These are phyloP conservation scores for Drosophila nebulosa DNA, from an alignment of 1,140 invertebrate species.

Conservation along the genomic window DNA sequence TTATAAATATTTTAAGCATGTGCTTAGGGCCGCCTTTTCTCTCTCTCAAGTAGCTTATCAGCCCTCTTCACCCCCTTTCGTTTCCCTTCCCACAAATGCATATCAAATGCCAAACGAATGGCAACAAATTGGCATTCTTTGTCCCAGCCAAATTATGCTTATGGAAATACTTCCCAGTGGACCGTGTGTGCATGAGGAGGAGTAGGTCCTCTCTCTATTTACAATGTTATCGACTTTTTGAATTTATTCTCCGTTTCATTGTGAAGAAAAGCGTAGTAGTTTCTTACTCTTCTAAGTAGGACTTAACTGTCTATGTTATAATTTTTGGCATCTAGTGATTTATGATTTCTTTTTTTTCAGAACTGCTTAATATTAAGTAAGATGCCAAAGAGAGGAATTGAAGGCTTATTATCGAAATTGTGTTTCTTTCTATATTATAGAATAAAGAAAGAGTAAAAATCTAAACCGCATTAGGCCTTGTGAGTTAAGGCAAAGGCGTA, in stretches of 20 bases:
- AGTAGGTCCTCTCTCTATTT: constrained; percentile 16
- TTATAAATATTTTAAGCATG: constrained; percentile 76
- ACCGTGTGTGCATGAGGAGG: constrained; percentile 12
- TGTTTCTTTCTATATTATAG: no score
- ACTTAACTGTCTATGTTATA: constrained; percentile 29
- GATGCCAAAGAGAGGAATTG: background rate
- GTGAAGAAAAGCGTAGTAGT: constrained; percentile 27
- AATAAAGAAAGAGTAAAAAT: no score
- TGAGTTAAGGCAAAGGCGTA: no score
- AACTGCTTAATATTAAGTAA: constrained; percentile 56
- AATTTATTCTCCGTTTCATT: constrained; percentile 14
- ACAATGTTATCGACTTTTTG: constrained; percentile 12
- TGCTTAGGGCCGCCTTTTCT: constrained; percentile 18
- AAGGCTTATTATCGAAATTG: no score
- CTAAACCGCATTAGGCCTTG: no score
- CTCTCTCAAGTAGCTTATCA: constrained; percentile 68
- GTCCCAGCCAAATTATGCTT: constrained; percentile 20
- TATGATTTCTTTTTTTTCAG: constrained; percentile 73
- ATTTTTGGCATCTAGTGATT: constrained; percentile 76
- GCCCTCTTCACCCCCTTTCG: constrained; percentile 22
- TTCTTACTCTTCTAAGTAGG: constrained; percentile 43
- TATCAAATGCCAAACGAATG: constrained; percentile 69
- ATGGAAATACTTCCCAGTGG: constrained; percentile 10
- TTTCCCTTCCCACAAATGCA: constrained; percentile 24
- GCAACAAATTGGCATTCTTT: constrained; percentile 64